These are phyloP conservation scores for Diplodus puntazzo DNA, from an alignment of 2,797 vertebrate species.

Conservation along the genomic window DNA sequence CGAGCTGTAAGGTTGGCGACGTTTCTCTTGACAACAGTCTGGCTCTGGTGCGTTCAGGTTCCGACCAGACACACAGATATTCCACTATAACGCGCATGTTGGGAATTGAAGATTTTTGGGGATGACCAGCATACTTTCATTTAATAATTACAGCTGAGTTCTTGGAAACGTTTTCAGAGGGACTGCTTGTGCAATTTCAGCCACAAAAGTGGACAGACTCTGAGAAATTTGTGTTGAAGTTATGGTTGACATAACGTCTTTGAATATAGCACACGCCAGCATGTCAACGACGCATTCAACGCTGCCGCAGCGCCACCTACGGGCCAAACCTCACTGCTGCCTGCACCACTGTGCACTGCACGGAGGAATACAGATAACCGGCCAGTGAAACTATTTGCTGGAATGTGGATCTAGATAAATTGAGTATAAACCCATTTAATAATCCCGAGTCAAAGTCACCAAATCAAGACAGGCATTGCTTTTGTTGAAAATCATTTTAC, in stretches of 20 bases:
- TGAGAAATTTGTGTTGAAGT: neutral
- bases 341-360: neutral
- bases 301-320: slow-evolving; percentile 33
- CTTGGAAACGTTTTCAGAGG: accelerated
- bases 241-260: neutral
- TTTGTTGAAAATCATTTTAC: too few relatives aligned
- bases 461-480: neutral
- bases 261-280: slow-evolving; percentile 43
- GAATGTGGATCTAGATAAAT: neutral
- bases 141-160: neutral
- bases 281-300: neutral
- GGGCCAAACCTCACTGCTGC: neutral
- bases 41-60: slow-evolving; percentile 43
- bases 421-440: neutral
- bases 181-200: accelerated
- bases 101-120: neutral
- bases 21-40: slow-evolving; percentile 65
- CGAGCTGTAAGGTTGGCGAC: slow-evolving; percentile 23
- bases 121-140: accelerated
- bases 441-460: neutral
- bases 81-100: accelerated
- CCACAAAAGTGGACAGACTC: accelerated
- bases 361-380: neutral
- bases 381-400: neutral
- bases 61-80: neutral